Evolutionary conservation across 2,113 vertebrate species (phyloP), one percentile per base, ranked within the genome.

Genomic region (Gasterosteus aculeatus): DNA sequence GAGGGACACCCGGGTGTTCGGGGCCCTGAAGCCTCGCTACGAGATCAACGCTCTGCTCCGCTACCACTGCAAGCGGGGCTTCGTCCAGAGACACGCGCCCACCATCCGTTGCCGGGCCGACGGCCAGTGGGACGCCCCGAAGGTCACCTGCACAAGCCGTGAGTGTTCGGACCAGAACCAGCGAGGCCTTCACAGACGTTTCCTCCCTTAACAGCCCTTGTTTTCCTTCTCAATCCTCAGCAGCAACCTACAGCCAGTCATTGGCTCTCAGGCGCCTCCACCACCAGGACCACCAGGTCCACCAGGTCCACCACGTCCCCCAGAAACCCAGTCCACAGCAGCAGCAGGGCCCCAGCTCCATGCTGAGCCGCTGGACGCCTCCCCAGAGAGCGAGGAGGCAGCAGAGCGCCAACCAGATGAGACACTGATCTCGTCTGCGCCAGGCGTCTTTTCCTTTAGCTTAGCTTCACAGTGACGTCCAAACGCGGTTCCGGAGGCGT

Each of bases 61-160:
- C 85, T 99, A 98, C 64, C 97, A 98, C 91, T 99, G 98, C 85
- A 96, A 96, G 67, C 94, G 94, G 15, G 97, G 97, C 68, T 98
- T 97, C 88, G 96, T 99, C 93, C 98, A 99, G 84, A 96, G 96
- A 75, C 94, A 97, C 78, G 81, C 94, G 78, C 97, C 98, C 57
- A 97, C 95, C 31, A 96, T 98, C 56, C 95, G 95, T 31, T 99
- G 98, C 85, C 94, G 94, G 51, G 93, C 94, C 72, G 94, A 96
- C 31, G 97, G 98, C 77, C 94, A 92, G 80, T 99, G 98, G 98
- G 97, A 98, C 53, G 72, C 88, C 2, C 97, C 98, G 81, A 97
- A 94, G 93, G 95, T 99, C 81, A 95, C 95, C 84, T 99, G 98
- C 94, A 91, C 95, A 84, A 96, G 93, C 87, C 95, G 98, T 99